Evolutionary conservation across 1,140 invertebrate genomes (phyloP).

Genomic region (Thalassaphorura encarpata): DNA sequence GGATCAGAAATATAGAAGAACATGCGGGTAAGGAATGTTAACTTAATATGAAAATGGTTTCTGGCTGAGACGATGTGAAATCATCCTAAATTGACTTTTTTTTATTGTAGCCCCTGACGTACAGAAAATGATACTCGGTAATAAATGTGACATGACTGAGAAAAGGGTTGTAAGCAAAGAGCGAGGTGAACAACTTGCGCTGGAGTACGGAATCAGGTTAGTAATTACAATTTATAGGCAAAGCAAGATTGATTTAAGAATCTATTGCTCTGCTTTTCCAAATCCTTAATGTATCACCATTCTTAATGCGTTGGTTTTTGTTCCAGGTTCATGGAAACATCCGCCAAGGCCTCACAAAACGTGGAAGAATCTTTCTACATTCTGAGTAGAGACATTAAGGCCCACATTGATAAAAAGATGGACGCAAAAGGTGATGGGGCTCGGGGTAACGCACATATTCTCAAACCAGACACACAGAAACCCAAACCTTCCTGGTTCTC

Average conservation of each 20-base stretch:
- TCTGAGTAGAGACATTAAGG: slow-evolving; percentile 85
- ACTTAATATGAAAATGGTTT: no score
- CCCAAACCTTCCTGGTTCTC: slow-evolving; percentile 18
- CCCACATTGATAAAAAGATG: slow-evolving; percentile 92
- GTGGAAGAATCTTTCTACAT: slow-evolving; percentile 88
- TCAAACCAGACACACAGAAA: slow-evolving; percentile 5
- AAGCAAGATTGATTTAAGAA: no score
- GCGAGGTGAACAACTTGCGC: slow-evolving; percentile 61
- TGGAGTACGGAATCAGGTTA: slow-evolving; percentile 77
- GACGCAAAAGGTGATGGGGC: slow-evolving; percentile 35
- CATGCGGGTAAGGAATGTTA: slow-evolving; percentile 29
- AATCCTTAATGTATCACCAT: no score
- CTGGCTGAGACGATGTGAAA: no score
- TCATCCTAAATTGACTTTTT: neutral
- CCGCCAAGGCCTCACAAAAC: slow-evolving; percentile 80
- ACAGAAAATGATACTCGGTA: slow-evolving; percentile 89
- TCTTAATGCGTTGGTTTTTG: no score
- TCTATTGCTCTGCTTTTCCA: neutral
- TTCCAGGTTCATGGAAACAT: slow-evolving; percentile 80
- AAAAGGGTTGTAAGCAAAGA: slow-evolving; percentile 68
- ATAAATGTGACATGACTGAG: slow-evolving; percentile 87
- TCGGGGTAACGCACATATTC: neutral
- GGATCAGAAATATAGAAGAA: slow-evolving; percentile 44
- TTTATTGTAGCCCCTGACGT: slow-evolving; percentile 80
- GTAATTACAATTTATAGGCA: no score